Conservation (phyloP, 2,797 vertebrate genomes). For the Propithecus perrieri region DNA sequence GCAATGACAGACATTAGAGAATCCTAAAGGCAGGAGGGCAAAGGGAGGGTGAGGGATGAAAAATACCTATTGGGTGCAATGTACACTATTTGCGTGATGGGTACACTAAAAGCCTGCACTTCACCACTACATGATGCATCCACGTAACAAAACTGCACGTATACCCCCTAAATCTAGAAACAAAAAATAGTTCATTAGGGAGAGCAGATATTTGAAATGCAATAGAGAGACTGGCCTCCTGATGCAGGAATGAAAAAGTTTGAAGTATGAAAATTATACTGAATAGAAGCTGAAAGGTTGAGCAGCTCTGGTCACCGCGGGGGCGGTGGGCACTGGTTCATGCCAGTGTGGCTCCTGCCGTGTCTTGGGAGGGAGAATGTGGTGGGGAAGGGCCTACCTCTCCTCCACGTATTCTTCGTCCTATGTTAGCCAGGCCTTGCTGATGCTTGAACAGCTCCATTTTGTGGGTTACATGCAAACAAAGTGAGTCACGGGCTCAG, state of each 20-base stretch:
- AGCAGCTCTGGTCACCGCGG: not conserved
- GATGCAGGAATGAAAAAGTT: not conserved
- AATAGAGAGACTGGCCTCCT: not conserved
- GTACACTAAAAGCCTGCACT: not conserved
- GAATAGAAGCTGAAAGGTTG: not conserved
- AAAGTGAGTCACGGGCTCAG: not conserved
- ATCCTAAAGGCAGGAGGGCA: not conserved
- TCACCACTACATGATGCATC: no score
- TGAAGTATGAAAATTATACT: not conserved
- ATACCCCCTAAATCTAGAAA: not conserved
- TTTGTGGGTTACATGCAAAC: not conserved
- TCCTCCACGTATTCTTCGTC: not conserved
- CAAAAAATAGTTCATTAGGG: not conserved
- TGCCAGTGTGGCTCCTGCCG: no score
- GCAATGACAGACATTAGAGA: not conserved
- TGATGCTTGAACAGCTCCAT: not conserved
- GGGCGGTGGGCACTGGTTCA: no score
- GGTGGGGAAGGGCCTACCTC: fast-evolving
- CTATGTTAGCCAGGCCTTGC: not conserved
- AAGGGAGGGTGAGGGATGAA: not conserved
- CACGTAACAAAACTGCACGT: not conserved
- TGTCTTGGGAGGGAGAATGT: not conserved
- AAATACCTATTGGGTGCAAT: not conserved
- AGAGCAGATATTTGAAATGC: not conserved
- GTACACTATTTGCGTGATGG: not conserved